These are phyloP conservation scores for Sebastes taczanowskii DNA, from an alignment of 2,797 vertebrate species.

Conservation along the genomic window DNA sequence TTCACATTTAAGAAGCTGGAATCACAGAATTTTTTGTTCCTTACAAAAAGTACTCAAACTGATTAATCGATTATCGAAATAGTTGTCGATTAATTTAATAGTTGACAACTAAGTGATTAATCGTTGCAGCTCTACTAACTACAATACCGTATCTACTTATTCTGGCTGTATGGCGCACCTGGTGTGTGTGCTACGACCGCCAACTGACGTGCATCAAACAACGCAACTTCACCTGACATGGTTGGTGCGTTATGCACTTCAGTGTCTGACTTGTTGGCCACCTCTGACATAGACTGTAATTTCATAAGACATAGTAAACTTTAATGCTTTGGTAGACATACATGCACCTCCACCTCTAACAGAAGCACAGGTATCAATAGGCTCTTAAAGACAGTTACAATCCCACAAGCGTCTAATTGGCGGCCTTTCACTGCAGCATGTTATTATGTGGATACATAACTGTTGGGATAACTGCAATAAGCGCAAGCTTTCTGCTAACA, in stretches of 20 bases:
- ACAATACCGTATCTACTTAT: not conserved
- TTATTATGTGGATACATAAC: conserved; percentile 15
- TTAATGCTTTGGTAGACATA: not conserved
- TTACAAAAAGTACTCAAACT: too few species aligned
- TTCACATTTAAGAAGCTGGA: too few species aligned
- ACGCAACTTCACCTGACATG: not conserved
- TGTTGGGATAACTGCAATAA: conserved; percentile 3
- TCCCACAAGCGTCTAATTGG: conserved; percentile 18
- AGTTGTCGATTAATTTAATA: too few species aligned
- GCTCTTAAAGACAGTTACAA: conserved; percentile 5
- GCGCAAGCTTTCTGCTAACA: not conserved
- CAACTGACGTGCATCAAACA: too few species aligned
- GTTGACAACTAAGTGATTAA: too few species aligned
- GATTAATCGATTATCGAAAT: too few species aligned
- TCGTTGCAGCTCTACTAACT: too few species aligned
- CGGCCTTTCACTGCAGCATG: conserved; percentile 1
- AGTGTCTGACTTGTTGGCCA: not conserved
- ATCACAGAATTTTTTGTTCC: too few species aligned
- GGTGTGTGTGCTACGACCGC: too few species aligned
- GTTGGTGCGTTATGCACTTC: not conserved
- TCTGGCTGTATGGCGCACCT: not conserved
- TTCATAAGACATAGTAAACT: not conserved
- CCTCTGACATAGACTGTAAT: not conserved
- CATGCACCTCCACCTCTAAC: not conserved
- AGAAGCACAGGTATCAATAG: conserved; percentile 8